Evolutionary conservation across 2,888 invertebrate species (phyloP).

Genomic region (Drosophila flavopinicola): DNA sequence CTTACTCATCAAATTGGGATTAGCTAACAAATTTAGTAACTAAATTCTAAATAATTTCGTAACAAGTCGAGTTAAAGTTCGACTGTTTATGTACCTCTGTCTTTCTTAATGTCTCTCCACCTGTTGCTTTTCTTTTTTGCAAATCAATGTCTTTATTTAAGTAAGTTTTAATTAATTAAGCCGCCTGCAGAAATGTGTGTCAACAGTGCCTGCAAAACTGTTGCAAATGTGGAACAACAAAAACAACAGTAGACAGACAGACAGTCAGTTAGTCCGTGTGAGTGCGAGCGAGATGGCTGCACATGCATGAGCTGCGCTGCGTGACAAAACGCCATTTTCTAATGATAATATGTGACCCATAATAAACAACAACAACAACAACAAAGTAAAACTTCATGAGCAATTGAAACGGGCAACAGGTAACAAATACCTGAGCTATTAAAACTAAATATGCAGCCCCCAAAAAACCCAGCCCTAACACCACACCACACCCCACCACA

Average conservation of each 20-base stretch:
- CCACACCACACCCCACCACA: neutral
- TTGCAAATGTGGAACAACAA: constrained; percentile 25
- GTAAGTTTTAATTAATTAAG: constrained; percentile 40
- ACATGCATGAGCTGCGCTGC: constrained; percentile 71
- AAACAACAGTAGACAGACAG: constrained; percentile 5
- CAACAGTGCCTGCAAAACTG: constrained; percentile 45
- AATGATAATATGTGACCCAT: constrained; percentile 81
- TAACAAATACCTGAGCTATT: constrained; percentile 79
- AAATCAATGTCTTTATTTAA: constrained; percentile 39
- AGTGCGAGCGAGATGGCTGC: constrained; percentile 44
- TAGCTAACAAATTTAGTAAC: too few species aligned
- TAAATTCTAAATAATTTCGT: too few species aligned
- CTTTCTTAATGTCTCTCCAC: neutral
- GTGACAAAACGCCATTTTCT: constrained; percentile 83
- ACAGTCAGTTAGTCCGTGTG: constrained; percentile 13
- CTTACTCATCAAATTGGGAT: too few species aligned
- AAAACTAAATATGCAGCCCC: constrained; percentile 77
- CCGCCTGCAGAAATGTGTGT: constrained; percentile 36
- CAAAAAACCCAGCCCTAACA: constrained; percentile 10
- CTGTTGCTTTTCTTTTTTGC: constrained; percentile 8
- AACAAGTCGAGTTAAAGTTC: too few species aligned
- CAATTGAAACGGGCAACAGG: constrained; percentile 77
- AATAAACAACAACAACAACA: constrained; percentile 62
- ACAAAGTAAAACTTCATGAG: constrained; percentile 55
- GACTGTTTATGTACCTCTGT: neutral